Evolutionary conservation across 2,888 invertebrate species (phyloP).

Genomic region (Troides aeacus): DNA sequence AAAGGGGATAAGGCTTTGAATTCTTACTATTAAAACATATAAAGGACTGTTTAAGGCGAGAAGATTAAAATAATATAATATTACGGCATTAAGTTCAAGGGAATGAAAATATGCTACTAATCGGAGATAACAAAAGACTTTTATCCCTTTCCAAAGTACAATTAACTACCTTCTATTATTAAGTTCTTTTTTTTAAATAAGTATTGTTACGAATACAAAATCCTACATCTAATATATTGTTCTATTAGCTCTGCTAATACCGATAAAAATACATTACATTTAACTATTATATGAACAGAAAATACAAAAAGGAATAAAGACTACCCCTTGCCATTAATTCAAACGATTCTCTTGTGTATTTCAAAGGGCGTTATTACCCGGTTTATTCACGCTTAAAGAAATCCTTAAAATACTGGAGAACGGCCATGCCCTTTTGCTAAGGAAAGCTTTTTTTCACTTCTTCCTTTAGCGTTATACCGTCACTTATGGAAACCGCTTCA

Average conservation of each 20-base stretch:
- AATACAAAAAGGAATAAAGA: conserved; percentile 17
- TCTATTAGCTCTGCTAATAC: background rate
- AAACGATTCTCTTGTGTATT: conserved; percentile 27
- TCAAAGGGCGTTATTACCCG: conserved; percentile 27
- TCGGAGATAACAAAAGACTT: too few species aligned
- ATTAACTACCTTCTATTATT: too few species aligned
- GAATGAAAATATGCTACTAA: too few species aligned
- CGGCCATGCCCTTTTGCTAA: conserved; percentile 23
- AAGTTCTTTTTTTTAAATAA: too few species aligned
- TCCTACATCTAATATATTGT: background rate
- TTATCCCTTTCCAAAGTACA: too few species aligned
- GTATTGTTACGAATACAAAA: too few species aligned
- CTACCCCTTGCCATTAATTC: conserved; percentile 24
- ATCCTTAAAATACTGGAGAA: conserved; percentile 26
- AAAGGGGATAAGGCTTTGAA: too few species aligned
- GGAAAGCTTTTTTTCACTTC: conserved; percentile 23
- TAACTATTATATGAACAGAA: conserved; percentile 12
- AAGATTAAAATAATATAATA: too few species aligned
- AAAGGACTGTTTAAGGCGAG: too few species aligned
- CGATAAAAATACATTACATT: conserved; percentile 1
- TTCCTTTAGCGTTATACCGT: conserved; percentile 21
- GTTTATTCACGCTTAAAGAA: conserved; percentile 28
- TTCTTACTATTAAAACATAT: too few species aligned
- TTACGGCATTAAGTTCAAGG: too few species aligned
- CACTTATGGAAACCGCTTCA: conserved; percentile 22